Conservation (phyloP, 2,113 vertebrate species). For the Shinisaurus crocodilurus region DNA sequence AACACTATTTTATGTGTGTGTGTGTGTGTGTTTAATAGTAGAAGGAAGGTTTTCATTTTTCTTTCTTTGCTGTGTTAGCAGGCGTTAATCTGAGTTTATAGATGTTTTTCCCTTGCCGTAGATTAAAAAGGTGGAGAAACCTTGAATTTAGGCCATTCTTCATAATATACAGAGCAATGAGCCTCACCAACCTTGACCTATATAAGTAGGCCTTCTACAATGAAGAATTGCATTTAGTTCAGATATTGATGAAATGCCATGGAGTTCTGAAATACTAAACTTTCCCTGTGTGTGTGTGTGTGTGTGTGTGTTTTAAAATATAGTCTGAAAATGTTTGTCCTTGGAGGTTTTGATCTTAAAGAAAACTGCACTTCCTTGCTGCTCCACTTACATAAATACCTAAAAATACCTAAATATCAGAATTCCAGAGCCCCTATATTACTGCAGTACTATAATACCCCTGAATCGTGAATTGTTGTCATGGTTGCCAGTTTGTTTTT, state of each 20-base stretch:
- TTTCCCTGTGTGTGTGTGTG: constrained; percentile 18
- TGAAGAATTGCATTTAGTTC: not conserved
- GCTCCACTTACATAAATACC: constrained; percentile 3
- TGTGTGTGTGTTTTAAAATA: constrained; percentile 46
- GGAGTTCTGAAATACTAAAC: constrained; percentile 50
- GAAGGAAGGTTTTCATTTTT: constrained; percentile 85
- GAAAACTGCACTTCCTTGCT: constrained; percentile 31
- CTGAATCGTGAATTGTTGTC: not conserved
- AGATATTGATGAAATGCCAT: constrained; percentile 39
- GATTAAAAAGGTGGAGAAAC: constrained; percentile 94
- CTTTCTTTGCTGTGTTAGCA: constrained; percentile 87
- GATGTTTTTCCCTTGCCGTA: constrained; percentile 76
- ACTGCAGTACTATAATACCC: not conserved
- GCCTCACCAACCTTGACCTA: constrained; percentile 79
- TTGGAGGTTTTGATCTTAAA: constrained; percentile 31
- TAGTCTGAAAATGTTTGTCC: constrained; percentile 45
- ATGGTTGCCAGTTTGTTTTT: not conserved
- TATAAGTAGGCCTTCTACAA: constrained; percentile 61
- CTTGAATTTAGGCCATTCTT: constrained; percentile 87
- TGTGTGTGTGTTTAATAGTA: constrained; percentile 85
- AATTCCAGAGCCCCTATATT: rapidly evolving
- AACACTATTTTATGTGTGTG: constrained; percentile 85
- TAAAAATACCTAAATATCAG: not conserved
- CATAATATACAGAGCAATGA: constrained; percentile 73
- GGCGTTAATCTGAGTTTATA: constrained; percentile 91